Percentiles rank a stretch among this genome's conserved stretches.
phyloP scores from a whole-genome alignment of 2,888 invertebrate species.

The Oligia strigilis region DNA sequence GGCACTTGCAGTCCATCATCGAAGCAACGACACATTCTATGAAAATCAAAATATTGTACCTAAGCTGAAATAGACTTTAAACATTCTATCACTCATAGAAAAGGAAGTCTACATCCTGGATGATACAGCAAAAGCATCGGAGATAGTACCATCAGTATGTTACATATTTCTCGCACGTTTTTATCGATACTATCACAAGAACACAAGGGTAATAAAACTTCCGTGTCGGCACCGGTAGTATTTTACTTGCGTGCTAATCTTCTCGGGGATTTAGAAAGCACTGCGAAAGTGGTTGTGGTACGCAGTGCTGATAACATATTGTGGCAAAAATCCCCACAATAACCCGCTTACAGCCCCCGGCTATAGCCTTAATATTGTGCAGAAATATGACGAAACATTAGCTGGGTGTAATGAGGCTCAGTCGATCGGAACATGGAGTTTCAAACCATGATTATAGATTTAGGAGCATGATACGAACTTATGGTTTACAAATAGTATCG shows the following conservation, averaged over 20 bases:
- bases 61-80: not conserved
- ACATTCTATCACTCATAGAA: constrained; percentile 5
- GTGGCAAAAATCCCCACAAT: constrained; percentile 83
- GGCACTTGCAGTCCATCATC: not conserved
- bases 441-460: constrained; percentile 61
- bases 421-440: constrained; percentile 57
- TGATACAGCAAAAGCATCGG: constrained; percentile 33
- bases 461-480: constrained; percentile 47
- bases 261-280: constrained; percentile 84
- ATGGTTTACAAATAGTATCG: constrained; percentile 43
- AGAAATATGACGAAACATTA: constrained; percentile 64
- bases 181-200: constrained; percentile 58
- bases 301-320: constrained; percentile 81
- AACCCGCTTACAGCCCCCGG: constrained; percentile 74
- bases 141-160: constrained; percentile 50
- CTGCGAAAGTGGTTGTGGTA: constrained; percentile 79
- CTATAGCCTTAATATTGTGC: constrained; percentile 61
- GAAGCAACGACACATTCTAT: not conserved
- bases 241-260: constrained; percentile 79
- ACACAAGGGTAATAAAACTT: constrained; percentile 66
- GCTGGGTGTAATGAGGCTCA: constrained; percentile 55
- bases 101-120: constrained; percentile 50
- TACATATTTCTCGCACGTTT: constrained; percentile 59
- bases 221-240: constrained; percentile 67
- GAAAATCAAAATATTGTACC: not conserved